Percentiles rank a stretch among this genome's conserved stretches.
phyloP scores from a whole-genome alignment of 2,113 vertebrate species.

The Crypturellus undulatus region DNA sequence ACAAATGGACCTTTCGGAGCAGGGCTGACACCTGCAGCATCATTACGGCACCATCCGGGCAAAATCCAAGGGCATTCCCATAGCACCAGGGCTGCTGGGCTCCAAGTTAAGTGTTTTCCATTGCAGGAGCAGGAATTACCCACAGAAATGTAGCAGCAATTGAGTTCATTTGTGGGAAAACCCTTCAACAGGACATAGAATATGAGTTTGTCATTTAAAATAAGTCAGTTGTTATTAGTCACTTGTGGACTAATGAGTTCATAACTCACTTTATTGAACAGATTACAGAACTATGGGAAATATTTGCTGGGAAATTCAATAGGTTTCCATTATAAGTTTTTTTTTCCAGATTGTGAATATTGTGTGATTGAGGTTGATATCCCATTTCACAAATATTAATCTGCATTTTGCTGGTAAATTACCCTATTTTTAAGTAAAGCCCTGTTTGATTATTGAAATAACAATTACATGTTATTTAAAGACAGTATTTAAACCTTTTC shows the following conservation, averaged over 20 bases:
- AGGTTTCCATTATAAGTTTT: background rate
- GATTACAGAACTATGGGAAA: background rate
- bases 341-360: background rate
- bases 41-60: background rate
- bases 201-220: background rate
- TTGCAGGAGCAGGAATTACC: background rate
- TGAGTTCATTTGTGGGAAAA: background rate
- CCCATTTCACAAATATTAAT: background rate
- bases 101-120: background rate
- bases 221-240: background rate
- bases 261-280: background rate
- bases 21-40: too few species aligned
- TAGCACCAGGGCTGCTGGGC: background rate
- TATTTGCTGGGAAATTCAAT: background rate
- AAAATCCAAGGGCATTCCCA: background rate
- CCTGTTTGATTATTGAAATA: background rate
- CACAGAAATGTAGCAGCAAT: background rate
- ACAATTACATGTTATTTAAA: background rate
- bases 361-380: background rate
- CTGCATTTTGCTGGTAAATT: background rate
- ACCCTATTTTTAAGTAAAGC: background rate
- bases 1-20: background rate
- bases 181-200: background rate
- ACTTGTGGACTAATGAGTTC: background rate
- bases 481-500: background rate